Percentiles rank a stretch among this genome's conserved stretches.
These are phyloP conservation scores for Asbolus verrucosus DNA, from an alignment of 1,140 invertebrate genomes.

Conservation along the genomic window DNA sequence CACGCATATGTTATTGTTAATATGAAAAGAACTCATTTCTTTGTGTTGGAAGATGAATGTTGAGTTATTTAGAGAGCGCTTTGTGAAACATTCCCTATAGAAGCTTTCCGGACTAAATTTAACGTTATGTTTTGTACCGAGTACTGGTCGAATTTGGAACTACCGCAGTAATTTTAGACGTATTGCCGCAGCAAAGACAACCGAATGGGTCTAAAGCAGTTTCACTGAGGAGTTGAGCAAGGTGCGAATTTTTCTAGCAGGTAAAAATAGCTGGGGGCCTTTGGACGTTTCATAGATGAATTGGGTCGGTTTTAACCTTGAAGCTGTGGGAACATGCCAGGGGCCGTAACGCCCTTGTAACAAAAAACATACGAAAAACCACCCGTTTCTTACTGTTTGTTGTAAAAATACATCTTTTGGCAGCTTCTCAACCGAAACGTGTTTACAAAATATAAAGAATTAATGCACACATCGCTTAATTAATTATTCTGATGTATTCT, in stretches of 20 bases:
- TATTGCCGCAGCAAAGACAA: no score
- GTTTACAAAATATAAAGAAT: no score
- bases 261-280: conserved; percentile 33
- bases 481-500: conserved; percentile 28
- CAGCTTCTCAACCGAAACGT: background rate
- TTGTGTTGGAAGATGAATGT: conserved; percentile 34
- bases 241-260: conserved; percentile 18
- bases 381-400: no score
- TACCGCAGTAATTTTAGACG: conserved; percentile 11
- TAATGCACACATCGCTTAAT: background rate
- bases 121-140: conserved; percentile 12
- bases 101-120: conserved; percentile 20
- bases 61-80: conserved; percentile 35
- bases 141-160: conserved; percentile 2
- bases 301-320: conserved; percentile 3
- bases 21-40: conserved; percentile 34
- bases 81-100: conserved; percentile 28
- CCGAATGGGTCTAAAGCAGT: no score
- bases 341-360: conserved; percentile 1
- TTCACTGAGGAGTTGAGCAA: conserved; percentile 4
- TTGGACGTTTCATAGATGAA: conserved; percentile 34
- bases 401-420: background rate
- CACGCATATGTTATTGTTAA: conserved; percentile 23
- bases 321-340: conserved; percentile 21
- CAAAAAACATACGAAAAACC: background rate